Percentiles rank a stretch among this genome's conserved stretches.
These are phyloP conservation scores for Aproaerema taeniolella DNA, from an alignment of 2,888 invertebrate genomes.

Conservation along the genomic window DNA sequence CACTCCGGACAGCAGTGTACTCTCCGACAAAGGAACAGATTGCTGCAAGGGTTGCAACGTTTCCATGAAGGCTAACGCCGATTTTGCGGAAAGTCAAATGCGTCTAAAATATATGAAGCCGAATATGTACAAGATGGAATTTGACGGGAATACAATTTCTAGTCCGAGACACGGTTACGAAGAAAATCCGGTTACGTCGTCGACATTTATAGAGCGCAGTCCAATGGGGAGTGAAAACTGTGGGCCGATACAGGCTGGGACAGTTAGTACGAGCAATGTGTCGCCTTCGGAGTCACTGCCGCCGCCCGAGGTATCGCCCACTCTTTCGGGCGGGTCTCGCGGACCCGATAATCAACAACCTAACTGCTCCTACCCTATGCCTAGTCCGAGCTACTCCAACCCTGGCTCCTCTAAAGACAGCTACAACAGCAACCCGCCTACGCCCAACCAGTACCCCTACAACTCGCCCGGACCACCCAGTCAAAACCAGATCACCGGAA, in stretches of 20 bases:
- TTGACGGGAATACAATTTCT: conserved; percentile 66
- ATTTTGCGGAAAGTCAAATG: conserved; percentile 52
- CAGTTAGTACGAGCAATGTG: conserved; percentile 89
- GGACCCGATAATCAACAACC: conserved; percentile 66
- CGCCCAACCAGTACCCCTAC: conserved; percentile 54
- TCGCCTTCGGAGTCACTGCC: conserved; percentile 79
- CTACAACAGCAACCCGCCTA: conserved; percentile 53
- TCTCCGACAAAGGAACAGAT: conserved; percentile 53
- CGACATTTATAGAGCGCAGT: conserved; percentile 79
- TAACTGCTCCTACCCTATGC: conserved; percentile 57
- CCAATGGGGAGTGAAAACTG: conserved; percentile 79
- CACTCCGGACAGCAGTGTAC: conserved; percentile 66
- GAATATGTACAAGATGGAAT: conserved; percentile 60
- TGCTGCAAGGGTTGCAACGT: conserved; percentile 76
- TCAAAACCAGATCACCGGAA: conserved; percentile 51
- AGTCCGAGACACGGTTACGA: conserved; percentile 74
- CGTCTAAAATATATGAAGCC: conserved; percentile 60
- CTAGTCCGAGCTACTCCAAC: conserved; percentile 73
- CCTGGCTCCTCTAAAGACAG: conserved; percentile 55
- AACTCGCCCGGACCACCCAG: conserved; percentile 63
- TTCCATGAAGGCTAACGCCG: conserved; percentile 58
- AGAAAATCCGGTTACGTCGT: conserved; percentile 82
- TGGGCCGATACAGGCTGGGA: conserved; percentile 89
- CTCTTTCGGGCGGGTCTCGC: conserved; percentile 73
- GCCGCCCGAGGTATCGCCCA: conserved; percentile 79